Evolutionary conservation across 53 echinoderm and acorn worm species (phyloP).

Genomic region (Glandiceps talaboti): DNA sequence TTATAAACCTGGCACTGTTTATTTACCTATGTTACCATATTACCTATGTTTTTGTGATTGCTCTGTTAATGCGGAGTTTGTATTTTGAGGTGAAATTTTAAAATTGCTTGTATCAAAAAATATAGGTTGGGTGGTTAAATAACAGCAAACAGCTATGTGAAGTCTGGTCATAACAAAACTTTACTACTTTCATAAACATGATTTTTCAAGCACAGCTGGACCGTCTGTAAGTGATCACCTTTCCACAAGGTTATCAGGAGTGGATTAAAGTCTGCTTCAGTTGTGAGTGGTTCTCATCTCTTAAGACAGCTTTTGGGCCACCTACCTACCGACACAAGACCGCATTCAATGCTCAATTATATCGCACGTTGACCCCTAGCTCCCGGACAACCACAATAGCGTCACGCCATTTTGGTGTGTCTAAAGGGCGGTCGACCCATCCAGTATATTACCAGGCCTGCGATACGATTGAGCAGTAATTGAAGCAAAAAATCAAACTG

Average conservation of each 20-base stretch:
- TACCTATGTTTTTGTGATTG: too few species aligned
- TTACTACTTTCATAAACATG: too few species aligned
- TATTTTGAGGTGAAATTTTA: too few species aligned
- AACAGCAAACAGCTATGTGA: too few species aligned
- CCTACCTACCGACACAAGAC: background rate
- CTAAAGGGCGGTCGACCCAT: background rate
- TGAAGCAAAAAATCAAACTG: background rate
- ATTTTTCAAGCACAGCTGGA: too few species aligned
- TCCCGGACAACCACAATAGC: background rate
- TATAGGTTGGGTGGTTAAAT: too few species aligned
- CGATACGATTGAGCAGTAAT: background rate
- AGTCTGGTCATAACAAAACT: too few species aligned
- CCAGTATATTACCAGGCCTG: background rate
- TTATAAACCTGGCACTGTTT: too few species aligned
- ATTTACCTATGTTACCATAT: too few species aligned
- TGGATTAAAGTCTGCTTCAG: background rate
- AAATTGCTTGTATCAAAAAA: too few species aligned
- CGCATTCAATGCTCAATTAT: background rate
- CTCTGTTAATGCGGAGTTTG: too few species aligned
- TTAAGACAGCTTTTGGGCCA: background rate
- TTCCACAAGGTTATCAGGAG: background rate
- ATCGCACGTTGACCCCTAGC: background rate
- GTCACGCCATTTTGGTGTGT: background rate
- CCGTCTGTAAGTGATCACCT: too few species aligned
- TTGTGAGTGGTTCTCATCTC: background rate